Conservation (phyloP, 2,113 vertebrate species). For the Cavia aperea region DNA sequence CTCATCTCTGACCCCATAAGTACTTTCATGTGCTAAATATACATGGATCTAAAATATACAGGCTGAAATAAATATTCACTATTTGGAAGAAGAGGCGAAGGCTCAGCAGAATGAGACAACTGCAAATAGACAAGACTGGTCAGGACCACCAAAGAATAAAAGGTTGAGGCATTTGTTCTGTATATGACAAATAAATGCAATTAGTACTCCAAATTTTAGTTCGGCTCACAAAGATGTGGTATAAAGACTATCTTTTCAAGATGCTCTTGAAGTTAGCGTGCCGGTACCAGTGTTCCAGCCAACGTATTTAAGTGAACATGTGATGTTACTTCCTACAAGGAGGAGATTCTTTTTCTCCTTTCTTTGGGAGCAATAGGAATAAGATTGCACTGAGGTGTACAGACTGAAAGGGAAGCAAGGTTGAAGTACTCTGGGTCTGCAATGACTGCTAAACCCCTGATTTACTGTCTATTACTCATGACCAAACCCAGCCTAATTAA, state of each 20-base stretch:
- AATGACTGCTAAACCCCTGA: not conserved
- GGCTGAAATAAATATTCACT: not conserved
- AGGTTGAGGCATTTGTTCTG: not conserved
- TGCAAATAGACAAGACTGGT: not conserved
- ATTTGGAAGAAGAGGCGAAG: not conserved
- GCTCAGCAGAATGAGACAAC: not conserved
- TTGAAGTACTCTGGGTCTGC: not conserved
- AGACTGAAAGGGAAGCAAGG: not conserved
- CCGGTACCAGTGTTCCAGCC: not conserved
- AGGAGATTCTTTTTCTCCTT: not conserved
- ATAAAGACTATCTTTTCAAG: not conserved
- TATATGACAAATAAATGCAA: not conserved
- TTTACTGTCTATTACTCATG: not conserved
- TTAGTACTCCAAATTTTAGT: not conserved
- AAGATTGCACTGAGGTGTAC: not conserved
- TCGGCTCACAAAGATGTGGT: not conserved
- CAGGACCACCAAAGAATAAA: not conserved
- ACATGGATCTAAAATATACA: not conserved
- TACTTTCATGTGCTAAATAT: slow-evolving; percentile 16
- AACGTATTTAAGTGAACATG: not conserved
- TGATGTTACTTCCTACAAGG: not conserved
- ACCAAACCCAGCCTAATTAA: not conserved
- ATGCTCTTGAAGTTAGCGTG: not conserved
- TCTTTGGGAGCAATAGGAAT: no score
- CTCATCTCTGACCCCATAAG: not conserved